phyloP scores from a whole-genome alignment of 2,113 vertebrate genomes.

The Ammospiza caudacuta region DNA sequence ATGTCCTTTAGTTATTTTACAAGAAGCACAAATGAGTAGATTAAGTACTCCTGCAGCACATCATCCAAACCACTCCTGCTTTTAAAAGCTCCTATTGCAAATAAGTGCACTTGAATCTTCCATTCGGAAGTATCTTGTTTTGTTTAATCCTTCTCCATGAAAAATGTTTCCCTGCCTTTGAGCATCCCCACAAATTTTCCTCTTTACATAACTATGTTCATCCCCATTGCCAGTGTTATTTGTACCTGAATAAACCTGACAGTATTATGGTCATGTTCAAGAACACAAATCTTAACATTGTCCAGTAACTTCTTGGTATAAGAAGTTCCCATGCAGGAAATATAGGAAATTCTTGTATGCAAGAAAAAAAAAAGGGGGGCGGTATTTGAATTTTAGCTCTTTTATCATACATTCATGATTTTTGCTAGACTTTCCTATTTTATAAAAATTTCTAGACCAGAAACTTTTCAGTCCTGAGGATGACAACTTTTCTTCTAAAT shows the following conservation, averaged over 20 bases:
- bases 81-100: background rate
- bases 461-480: background rate
- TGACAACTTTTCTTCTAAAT: background rate
- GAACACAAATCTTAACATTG: background rate
- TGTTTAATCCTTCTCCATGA: background rate
- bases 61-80: background rate
- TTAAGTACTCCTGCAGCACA: background rate
- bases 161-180: background rate
- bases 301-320: background rate
- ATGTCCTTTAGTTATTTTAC: background rate
- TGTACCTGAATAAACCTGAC: background rate
- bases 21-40: background rate
- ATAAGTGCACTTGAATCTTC: background rate
- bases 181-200: background rate
- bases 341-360: background rate
- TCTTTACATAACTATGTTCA: background rate
- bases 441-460: background rate
- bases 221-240: background rate
- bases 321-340: background rate
- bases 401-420: background rate
- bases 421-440: background rate
- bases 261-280: background rate
- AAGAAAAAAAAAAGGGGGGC: rapidly evolving
- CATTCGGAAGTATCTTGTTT: background rate
- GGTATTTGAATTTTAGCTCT: background rate